Evolutionary conservation across 1,140 invertebrate species (phyloP), one percentile per base, ranked within the genome.

Genomic region (Hyles euphorbiae): DNA sequence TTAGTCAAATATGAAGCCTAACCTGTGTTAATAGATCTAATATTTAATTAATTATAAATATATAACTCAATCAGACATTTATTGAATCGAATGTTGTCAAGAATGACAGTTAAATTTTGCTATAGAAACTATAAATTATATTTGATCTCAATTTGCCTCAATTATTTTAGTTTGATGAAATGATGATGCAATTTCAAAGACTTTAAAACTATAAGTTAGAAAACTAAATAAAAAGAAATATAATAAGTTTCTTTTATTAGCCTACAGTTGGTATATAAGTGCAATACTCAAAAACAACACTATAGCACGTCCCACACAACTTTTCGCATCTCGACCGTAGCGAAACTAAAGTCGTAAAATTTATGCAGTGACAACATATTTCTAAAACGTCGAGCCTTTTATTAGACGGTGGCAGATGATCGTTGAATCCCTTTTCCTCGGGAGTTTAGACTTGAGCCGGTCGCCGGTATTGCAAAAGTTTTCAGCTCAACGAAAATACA

Each of bases 281-380:
- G 74, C 67, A 71, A 66, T 61, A 40, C 61, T 72, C 61, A 61
- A 65, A 22, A 60, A 61, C 36, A 60, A 11, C 65, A 69, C 72
- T 65, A 75, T 77, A 65, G 60, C 58, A 47, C 67, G n/a, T n/a
- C 62, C 47, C 49, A 56, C 44, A 58, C 78, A 70, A 82, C 61
- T 79, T 80, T 61, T 74, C 76, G 53, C 75, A 78, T 78, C 68
- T 62, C 58, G 46, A 48, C 34, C 7, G 43, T 43, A 48, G 45
- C 46, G 68, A 77, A 87, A 84, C 84, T 85, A 78, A 81, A 83
- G 65, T 83, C 85, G 76, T 88, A 88, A 88, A 86, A 62, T 85
- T 84, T 80, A 80, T 81, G 77, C 80, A 83, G 82, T 85, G 83
- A 83, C 85, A 81, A 86, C 82, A 88, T 86, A 88, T 88, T 85